phyloP scores from a whole-genome alignment of 2,888 invertebrate species.

The Serripes groenlandicus region DNA sequence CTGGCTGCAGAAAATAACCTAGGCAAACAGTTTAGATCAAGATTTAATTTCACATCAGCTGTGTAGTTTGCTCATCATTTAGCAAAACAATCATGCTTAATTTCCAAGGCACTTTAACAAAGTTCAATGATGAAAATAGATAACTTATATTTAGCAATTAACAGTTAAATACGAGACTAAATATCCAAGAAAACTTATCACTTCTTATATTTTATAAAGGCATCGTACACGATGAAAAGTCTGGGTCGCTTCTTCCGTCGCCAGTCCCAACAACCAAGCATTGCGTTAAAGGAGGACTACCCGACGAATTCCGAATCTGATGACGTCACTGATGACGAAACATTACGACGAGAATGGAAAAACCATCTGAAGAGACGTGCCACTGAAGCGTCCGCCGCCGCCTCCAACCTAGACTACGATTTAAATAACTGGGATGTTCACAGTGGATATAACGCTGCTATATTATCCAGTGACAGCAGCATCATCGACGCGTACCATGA shows the following conservation, averaged over 20 bases:
- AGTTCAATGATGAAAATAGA: neutral
- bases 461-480: constrained; percentile 49
- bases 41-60: too few relatives aligned
- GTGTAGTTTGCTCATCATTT: too few relatives aligned
- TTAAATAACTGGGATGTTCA: constrained; percentile 53
- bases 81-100: too few relatives aligned
- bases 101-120: too few relatives aligned
- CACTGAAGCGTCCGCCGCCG: constrained; percentile 5
- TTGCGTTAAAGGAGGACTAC: constrained; percentile 49
- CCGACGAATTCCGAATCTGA: constrained; percentile 40
- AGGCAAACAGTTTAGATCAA: too few relatives aligned
- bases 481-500: constrained; percentile 52
- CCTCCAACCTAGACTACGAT: neutral
- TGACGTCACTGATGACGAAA: constrained; percentile 51
- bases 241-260: constrained; percentile 44
- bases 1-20: too few relatives aligned
- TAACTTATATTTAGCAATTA: too few relatives aligned
- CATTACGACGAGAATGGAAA: constrained; percentile 48
- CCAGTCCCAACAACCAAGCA: constrained; percentile 29
- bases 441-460: constrained; percentile 57
- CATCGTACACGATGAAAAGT: constrained; percentile 24
- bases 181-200: neutral
- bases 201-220: neutral
- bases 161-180: too few relatives aligned
- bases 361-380: constrained; percentile 35